These are phyloP conservation scores for Tamias sibiricus DNA, from an alignment of 2,113 vertebrate genomes.

Conservation along the genomic window DNA sequence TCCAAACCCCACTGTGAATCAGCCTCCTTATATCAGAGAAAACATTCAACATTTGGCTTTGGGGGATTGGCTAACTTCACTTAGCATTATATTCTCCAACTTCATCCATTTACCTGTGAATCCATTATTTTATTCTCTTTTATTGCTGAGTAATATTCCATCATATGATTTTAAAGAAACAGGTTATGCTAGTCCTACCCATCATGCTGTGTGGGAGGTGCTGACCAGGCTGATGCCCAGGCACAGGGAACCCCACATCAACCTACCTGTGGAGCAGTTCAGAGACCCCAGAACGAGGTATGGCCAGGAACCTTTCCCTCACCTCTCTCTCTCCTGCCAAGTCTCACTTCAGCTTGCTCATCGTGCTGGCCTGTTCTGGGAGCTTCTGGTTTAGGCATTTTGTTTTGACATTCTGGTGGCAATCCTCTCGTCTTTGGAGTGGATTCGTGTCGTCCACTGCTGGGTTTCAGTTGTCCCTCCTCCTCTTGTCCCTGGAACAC, in stretches of 20 bases:
- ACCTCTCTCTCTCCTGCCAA: neutral
- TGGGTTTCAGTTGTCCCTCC: neutral
- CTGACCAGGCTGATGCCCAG: rapidly evolving
- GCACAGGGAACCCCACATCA: too few species aligned
- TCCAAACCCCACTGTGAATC: too few species aligned
- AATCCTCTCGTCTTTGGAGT: too few species aligned
- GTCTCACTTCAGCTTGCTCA: neutral
- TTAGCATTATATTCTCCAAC: too few species aligned
- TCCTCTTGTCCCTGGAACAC: neutral
- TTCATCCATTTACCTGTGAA: too few species aligned
- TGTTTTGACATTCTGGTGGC: neutral
- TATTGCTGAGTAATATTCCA: too few species aligned
- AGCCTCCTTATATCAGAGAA: too few species aligned
- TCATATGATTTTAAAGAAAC: too few species aligned
- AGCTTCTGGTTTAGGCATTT: neutral
- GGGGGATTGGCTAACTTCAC: too few species aligned
- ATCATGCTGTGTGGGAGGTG: rapidly evolving
- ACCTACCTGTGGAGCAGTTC: rapidly evolving
- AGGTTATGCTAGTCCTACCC: too few species aligned
- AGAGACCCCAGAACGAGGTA: neutral
- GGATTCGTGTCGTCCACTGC: neutral
- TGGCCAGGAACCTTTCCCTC: rapidly evolving
- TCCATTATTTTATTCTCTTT: too few species aligned
- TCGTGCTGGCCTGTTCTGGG: neutral
- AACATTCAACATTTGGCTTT: too few species aligned